Evolutionary conservation across 2,888 invertebrate species (phyloP).

Genomic region (Leptinotarsa rubiginosa): DNA sequence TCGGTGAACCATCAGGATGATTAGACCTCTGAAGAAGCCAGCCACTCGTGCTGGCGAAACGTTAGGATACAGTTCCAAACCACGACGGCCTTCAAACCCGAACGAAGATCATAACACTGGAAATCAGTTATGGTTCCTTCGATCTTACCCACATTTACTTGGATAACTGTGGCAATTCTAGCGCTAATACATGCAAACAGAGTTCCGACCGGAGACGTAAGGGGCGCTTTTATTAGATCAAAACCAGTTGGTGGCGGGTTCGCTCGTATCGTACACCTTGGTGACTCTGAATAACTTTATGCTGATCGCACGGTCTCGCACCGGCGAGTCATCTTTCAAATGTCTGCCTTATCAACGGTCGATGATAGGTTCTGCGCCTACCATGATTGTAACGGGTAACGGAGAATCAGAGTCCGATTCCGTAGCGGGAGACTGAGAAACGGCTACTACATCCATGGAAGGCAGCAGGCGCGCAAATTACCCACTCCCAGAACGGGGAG

Average conservation of each 20-base stretch:
- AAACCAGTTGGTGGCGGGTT: constrained; percentile 42
- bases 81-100: too few species aligned
- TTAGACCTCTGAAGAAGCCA: too few species aligned
- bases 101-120: too few species aligned
- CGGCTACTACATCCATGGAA: constrained; percentile 64
- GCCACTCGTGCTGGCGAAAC: too few species aligned
- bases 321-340: constrained; percentile 74
- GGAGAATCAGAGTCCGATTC: constrained; percentile 76
- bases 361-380: constrained; percentile 76
- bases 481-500: too few species aligned
- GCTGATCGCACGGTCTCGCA: constrained; percentile 65
- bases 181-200: too few species aligned
- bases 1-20: too few species aligned
- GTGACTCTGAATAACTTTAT: constrained; percentile 67
- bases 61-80: too few species aligned
- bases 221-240: constrained; percentile 67
- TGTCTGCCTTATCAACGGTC: constrained; percentile 77
- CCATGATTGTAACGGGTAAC: constrained; percentile 78
- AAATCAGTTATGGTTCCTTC: too few species aligned
- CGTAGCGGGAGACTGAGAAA: constrained; percentile 44
- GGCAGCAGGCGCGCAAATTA: constrained; percentile 72
- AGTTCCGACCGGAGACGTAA: too few species aligned
- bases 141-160: too few species aligned
- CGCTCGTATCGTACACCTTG: constrained; percentile 65
- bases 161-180: too few species aligned